Base-by-base conservation (phyloP, 1,140 invertebrate species). In the Drosophila pseudoananassae region DNA sequence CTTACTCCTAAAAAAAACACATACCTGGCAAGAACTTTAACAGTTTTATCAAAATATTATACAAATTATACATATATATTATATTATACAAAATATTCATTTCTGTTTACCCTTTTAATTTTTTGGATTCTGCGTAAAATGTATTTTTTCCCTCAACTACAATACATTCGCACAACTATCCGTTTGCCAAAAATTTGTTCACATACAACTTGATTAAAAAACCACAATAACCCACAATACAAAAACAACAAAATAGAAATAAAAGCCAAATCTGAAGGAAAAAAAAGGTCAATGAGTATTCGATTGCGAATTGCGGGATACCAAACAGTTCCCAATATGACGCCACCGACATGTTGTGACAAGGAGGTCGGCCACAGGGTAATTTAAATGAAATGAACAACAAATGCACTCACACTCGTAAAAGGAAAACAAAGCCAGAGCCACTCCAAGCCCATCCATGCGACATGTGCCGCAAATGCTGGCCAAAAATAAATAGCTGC, bases 381-480 rank as follows among this genome's bases (percentile, higher is more conserved):
- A 88, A 88, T 88, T 88, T 88, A 88, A 88, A 88, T 88, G 83
- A 88, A 88, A 88, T 88, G 83, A 88, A 88, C 83, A 88, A 79
- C 83, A 88, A 87, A 88, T 88, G 76, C 76, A 85, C 59, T 76
- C 55, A 54, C 36, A 46, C 56, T 75, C 70, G 63, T 72, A 78
- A 79, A 77, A 76, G 27, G 25, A 71, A 59, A 71, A 73, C 50
- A 72, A 63, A 65, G 52, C 61, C 25, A 76, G 68, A 55, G 55
- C 43, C 63, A 58, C 46, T 36, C 64, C 29, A 56, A 55, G 49
- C 73, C 58, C 63, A 55, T 57, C 47, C 64, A 50, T 64, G 84
- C 66, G 83, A 85, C 82, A 87, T 87, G 78, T 88, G 82, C 70
- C 73, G 50, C 78, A 85, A 85, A 78, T 85, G 82, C 70, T 78